These are phyloP conservation scores for Parauchenoglanis punctatus DNA, from an alignment of 2,797 vertebrate species.

Conservation along the genomic window DNA sequence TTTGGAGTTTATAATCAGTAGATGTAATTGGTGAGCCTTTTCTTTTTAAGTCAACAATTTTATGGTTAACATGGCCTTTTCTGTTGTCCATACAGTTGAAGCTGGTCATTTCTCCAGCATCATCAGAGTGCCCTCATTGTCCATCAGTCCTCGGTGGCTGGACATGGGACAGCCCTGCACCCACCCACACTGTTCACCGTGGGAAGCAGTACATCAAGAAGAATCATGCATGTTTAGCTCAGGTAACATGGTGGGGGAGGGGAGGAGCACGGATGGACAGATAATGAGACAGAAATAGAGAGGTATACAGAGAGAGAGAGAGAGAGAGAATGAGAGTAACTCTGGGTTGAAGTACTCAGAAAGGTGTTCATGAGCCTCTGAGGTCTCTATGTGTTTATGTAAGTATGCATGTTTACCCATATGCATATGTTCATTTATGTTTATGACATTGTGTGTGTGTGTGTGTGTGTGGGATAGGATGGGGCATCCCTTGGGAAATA, in stretches of 20 bases:
- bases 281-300: slow-evolving; percentile 47
- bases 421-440: slow-evolving; percentile 22
- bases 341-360: slow-evolving; percentile 54
- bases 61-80: background rate
- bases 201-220: slow-evolving; percentile 78
- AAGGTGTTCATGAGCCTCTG: slow-evolving; percentile 23
- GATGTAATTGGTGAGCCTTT: background rate
- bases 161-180: slow-evolving; percentile 34
- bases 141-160: slow-evolving; percentile 35
- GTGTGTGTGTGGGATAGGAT: slow-evolving; percentile 3
- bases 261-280: slow-evolving; percentile 47
- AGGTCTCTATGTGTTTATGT: background rate
- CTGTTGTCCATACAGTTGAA: background rate
- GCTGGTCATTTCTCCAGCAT: slow-evolving; percentile 4
- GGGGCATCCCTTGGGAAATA: slow-evolving; percentile 57
- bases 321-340: slow-evolving; percentile 62
- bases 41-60: background rate
- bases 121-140: slow-evolving; percentile 11
- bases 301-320: slow-evolving; percentile 41
- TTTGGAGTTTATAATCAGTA: background rate
- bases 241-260: slow-evolving; percentile 72
- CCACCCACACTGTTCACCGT: slow-evolving; percentile 71
- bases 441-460: slow-evolving; percentile 9
- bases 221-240: slow-evolving; percentile 82
- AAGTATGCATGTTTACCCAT: background rate